Evolutionary conservation across 2,113 vertebrate genomes (phyloP), one percentile per base, ranked within the genome.

Genomic region (Psilopogon haemacephalus): DNA sequence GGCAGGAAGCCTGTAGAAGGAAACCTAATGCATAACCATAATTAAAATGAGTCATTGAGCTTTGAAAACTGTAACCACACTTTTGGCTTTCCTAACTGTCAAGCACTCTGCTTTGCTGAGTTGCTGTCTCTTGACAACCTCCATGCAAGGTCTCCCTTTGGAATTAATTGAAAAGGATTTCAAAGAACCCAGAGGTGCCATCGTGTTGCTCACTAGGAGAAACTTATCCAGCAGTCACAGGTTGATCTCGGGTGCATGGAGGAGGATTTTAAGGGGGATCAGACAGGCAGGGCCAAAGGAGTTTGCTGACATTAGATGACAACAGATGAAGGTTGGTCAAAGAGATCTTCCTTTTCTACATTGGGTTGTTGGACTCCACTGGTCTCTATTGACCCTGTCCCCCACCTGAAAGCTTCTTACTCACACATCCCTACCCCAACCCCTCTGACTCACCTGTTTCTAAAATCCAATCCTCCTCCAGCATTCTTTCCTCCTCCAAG

Each of bases 221-320:
- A 82, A 35, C 16, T 4, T 48, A 32, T 28, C n/a, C 28, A 28
- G 24, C 8, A 1, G 44, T 37, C 4, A 2, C 26, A 70, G 17
- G 10, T 16, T 76, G 62, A 30, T 59, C 11, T 44, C 24, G 33
- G 63, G 44, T 2, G 5, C 24, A n/a, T 2, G 2, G 46, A 77
- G 4, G 8, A 73, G n/a, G 26, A 56, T 42, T 77, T 60, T 24
- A 75, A 70, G 48, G 11, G 3, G 1, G 35, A 70, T 44, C 4
- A 5, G 11, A 67, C 4, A 38, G 32, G 44, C 1, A 1, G 15
- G 46, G 7, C 15, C 30, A 48, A 0, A 0, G 11, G 7, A 7
- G 62, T 90, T 78, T 33, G 40, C 38, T 26, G 13, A 15, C 24
- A 20, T 44, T 55, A 32, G 24, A 54, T 4, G 35, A 48, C 23